Evolutionary conservation across 1,140 invertebrate species (phyloP), one percentile per base, ranked within the genome.

Genomic region (Dryas iulia): DNA sequence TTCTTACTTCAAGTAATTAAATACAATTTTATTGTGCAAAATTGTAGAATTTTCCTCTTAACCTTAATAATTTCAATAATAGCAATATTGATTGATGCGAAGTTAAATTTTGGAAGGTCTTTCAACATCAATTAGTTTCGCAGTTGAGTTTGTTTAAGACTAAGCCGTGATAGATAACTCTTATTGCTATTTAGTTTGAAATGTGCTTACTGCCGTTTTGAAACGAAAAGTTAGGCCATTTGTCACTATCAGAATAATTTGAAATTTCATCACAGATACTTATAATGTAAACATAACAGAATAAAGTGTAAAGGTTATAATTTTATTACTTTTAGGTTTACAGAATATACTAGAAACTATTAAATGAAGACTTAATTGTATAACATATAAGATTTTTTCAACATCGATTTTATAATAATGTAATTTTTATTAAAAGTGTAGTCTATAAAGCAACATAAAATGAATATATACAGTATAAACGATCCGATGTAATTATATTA

Each of bases 91-190:
- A 59, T 66, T 24, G 64, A 59, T 59, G 39, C 39, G 21, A 47
- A 47, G 35, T 57, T 59, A 59, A 59, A n/a, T 67, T 65, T 60
- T 33, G 26, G 58, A 58, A 47, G 54, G 14, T 47, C 24, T 69
- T 64, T 69, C 54, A 47, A 64, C 56, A 64, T 57, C 61, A 18
- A 69, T 59, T 63, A 65, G 66, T 60, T 25, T 65, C 58, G 57
- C 26, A 71, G 60, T 71, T 71, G 18, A 69, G 65, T 71, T 74
- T 35, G 59, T 69, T 69, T 63, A 63, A 67, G 53, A 30, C 23
- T 56, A 56, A 59, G 54, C 31, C 56, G 60, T 59, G 59, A 53
- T 59, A 69, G 54, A 59, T 63, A 63, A 65, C 24, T 30, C 23
- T 30, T 21, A 33, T 10, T 47, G 39, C 39, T 18, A 47, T 39